Evolutionary conservation across 1,140 invertebrate genomes (phyloP).

Genomic region (Heliconius nattereri): DNA sequence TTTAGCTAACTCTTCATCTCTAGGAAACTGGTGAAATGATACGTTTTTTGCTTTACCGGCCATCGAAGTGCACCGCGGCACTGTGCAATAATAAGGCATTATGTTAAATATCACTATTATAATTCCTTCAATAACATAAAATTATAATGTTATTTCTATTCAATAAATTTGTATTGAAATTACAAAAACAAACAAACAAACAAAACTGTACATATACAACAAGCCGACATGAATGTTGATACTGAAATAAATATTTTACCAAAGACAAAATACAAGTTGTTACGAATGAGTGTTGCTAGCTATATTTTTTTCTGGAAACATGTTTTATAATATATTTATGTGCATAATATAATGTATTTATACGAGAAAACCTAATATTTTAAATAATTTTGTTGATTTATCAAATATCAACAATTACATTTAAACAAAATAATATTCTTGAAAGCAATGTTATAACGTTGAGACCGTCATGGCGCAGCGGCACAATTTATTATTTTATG

Average conservation of each 20-base stretch:
- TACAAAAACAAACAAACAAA: conserved; percentile 74
- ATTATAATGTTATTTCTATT: conserved; percentile 3
- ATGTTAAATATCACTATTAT: conserved; percentile 44
- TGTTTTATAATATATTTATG: too few species aligned
- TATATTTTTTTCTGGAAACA: background rate
- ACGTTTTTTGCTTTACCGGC: conserved; percentile 77
- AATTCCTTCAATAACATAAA: conserved; percentile 22
- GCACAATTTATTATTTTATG: background rate
- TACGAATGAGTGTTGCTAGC: background rate
- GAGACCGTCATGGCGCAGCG: too few species aligned
- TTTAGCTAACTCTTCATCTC: conserved; percentile 69
- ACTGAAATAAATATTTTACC: conserved; percentile 20
- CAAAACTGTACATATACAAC: conserved; percentile 65
- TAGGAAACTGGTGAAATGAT: conserved; percentile 77
- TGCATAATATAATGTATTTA: too few species aligned
- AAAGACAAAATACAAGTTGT: too few species aligned
- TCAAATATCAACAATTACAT: too few species aligned
- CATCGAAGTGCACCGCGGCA: conserved; percentile 78
- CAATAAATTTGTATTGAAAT: conserved; percentile 28
- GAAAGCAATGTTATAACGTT: too few species aligned
- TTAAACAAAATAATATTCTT: too few species aligned
- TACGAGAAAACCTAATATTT: too few species aligned
- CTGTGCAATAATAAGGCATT: conserved; percentile 79
- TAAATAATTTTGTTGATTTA: too few species aligned
- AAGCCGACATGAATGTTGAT: conserved; percentile 62